A percentile compares a stretch with the other conserved stretches of the same genome.
phyloP scores from a whole-genome alignment of 1,140 invertebrate genomes.

The Neodiprion virginianus region DNA sequence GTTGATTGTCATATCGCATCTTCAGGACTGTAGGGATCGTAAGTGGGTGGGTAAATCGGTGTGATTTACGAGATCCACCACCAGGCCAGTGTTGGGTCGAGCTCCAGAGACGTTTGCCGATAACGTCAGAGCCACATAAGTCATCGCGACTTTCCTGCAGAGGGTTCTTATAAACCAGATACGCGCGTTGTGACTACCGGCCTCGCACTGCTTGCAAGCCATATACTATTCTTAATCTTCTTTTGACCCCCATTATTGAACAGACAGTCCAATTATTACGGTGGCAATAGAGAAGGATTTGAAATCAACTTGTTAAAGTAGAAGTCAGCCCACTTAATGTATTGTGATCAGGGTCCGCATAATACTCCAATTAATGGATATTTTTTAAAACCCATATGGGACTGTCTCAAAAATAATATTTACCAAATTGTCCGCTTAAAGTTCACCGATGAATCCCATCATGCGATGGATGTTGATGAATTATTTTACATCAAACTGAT shows the following conservation, averaged over 20 bases:
- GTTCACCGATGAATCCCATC: too few relatives aligned
- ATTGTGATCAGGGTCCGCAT: too few relatives aligned
- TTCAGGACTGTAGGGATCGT: conserved; percentile 28
- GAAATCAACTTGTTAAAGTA: conserved; percentile 48
- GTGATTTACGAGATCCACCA: conserved; percentile 60
- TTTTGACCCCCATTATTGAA: conserved; percentile 57
- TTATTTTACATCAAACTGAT: too few relatives aligned
- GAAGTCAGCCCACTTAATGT: not conserved
- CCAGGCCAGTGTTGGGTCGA: conserved; percentile 52
- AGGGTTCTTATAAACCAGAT: conserved; percentile 30
- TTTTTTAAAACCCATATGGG: too few relatives aligned
- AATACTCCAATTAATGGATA: too few relatives aligned
- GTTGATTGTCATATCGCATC: conserved; percentile 54
- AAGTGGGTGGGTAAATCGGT: conserved; percentile 57
- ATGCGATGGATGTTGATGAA: too few relatives aligned
- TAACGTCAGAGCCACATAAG: conserved; percentile 64
- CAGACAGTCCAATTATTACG: conserved; percentile 56
- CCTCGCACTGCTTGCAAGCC: conserved; percentile 21
- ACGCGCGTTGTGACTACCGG: conserved; percentile 7
- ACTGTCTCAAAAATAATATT: too few relatives aligned
- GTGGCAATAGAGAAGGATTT: conserved; percentile 50
- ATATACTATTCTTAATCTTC: conserved; percentile 59
- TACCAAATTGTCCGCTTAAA: too few relatives aligned
- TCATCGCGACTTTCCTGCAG: conserved; percentile 53
- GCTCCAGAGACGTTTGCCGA: conserved; percentile 61